These are phyloP conservation scores for Sebastes cheni DNA, from an alignment of 2,797 vertebrate genomes.

Conservation along the genomic window DNA sequence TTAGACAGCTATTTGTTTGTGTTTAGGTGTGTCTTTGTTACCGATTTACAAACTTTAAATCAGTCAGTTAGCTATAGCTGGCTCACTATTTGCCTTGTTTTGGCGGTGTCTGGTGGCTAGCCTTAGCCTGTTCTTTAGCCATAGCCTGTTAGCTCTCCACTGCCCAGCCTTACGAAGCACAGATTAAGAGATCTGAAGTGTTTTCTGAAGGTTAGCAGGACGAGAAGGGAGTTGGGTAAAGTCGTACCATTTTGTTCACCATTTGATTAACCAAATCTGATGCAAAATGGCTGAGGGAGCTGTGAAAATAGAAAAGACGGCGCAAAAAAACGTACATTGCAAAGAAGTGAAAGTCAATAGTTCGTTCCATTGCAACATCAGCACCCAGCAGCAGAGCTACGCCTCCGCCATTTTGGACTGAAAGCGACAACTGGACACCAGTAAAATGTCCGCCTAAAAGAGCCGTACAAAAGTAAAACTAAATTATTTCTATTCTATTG, in stretches of 20 bases:
- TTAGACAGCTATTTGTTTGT: slow-evolving; percentile 21
- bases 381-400: too few relatives aligned
- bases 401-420: too few relatives aligned
- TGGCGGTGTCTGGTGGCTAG: slow-evolving; percentile 55
- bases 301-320: neutral
- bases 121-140: slow-evolving; percentile 64
- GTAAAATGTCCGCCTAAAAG: too few relatives aligned
- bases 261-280: neutral
- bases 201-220: neutral
- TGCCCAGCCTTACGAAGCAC: slow-evolving; percentile 66
- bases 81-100: slow-evolving; percentile 54
- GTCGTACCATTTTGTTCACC: neutral
- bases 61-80: slow-evolving; percentile 38
- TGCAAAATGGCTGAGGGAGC: slow-evolving; percentile 11
- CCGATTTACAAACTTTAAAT: slow-evolving; percentile 21
- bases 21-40: slow-evolving; percentile 32
- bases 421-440: too few relatives aligned
- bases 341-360: too few relatives aligned
- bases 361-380: too few relatives aligned
- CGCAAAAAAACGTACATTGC: neutral
- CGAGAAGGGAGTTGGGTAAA: neutral
- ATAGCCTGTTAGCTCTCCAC: slow-evolving; percentile 68
- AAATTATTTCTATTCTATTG: too few relatives aligned
- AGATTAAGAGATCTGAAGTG: slow-evolving; percentile 6
- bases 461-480: too few relatives aligned